phyloP scores from a whole-genome alignment of 2,113 vertebrate genomes.

The Passer domesticus region DNA sequence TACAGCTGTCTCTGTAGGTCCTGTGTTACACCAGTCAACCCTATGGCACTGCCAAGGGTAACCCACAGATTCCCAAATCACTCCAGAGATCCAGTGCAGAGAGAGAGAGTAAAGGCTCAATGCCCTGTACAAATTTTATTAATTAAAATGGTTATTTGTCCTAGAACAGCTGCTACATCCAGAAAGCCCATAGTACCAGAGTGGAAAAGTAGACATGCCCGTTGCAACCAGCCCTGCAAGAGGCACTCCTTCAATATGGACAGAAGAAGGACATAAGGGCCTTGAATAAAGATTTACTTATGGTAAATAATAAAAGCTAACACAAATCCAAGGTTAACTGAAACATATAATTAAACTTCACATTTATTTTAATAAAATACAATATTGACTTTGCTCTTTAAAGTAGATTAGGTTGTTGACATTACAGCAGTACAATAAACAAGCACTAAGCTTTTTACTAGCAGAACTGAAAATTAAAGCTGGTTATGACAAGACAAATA shows the following conservation, averaged over 20 bases:
- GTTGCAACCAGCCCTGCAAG: not conserved
- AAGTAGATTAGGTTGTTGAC: constrained; percentile 68
- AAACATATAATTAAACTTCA: constrained; percentile 69
- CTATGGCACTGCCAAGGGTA: not conserved
- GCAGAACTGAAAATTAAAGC: constrained; percentile 65
- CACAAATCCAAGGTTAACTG: constrained; percentile 63
- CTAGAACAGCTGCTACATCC: not conserved
- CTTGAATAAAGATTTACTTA: constrained; percentile 51
- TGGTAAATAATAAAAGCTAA: constrained; percentile 52
- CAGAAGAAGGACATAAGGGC: not conserved
- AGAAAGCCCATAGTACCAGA: not conserved
- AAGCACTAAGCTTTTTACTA: constrained; percentile 54
- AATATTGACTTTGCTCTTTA: constrained; percentile 69
- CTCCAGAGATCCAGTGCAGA: not conserved
- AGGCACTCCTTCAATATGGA: not conserved
- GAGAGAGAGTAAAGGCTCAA: not conserved
- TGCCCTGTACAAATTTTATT: not conserved
- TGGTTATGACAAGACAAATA: constrained; percentile 53
- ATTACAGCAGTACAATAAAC: constrained; percentile 56
- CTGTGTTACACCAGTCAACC: accelerated
- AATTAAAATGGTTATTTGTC: not conserved
- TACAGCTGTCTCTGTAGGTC: not conserved
- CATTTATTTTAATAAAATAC: constrained; percentile 65
- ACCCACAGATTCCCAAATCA: not conserved
- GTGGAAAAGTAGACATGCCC: not conserved